Percentiles rank a stretch among this genome's conserved stretches.
Conservation (phyloP, 2,113 vertebrate species). For the Erpornis zantholeuca region DNA sequence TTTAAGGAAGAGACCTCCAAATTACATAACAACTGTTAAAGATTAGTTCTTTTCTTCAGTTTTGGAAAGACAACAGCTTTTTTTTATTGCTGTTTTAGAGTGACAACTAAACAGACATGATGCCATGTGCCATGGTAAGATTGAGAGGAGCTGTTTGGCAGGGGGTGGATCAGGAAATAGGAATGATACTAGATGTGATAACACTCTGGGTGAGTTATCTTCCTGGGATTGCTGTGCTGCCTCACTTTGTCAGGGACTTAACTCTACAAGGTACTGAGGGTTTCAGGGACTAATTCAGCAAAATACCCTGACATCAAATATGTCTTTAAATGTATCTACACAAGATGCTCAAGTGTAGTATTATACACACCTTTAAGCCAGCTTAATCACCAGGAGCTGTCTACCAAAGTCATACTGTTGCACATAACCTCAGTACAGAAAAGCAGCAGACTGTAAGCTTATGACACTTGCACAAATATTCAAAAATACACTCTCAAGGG, state of each 20-base stretch:
- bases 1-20: not conserved
- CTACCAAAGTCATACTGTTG: not conserved
- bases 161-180: not conserved
- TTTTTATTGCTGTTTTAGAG: not conserved
- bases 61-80: not conserved
- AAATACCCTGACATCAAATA: not conserved
- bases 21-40: not conserved
- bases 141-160: not conserved
- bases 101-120: not conserved
- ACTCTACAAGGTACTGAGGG: not conserved
- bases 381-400: not conserved
- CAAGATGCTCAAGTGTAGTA: not conserved
- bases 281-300: not conserved
- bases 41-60: not conserved
- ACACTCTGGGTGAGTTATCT: not conserved
- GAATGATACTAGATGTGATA: not conserved
- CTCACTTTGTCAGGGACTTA: not conserved
- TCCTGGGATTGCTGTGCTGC: not conserved
- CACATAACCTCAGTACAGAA: not conserved
- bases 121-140: too few relatives aligned
- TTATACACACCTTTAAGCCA: not conserved
- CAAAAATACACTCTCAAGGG: not conserved
- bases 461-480: not conserved
- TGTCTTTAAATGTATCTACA: not conserved
- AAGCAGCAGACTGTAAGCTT: not conserved